Evolutionary conservation across 2,113 vertebrate genomes (phyloP), one percentile per base, ranked within the genome.

Genomic region (Tachysurus fulvidraco): DNA sequence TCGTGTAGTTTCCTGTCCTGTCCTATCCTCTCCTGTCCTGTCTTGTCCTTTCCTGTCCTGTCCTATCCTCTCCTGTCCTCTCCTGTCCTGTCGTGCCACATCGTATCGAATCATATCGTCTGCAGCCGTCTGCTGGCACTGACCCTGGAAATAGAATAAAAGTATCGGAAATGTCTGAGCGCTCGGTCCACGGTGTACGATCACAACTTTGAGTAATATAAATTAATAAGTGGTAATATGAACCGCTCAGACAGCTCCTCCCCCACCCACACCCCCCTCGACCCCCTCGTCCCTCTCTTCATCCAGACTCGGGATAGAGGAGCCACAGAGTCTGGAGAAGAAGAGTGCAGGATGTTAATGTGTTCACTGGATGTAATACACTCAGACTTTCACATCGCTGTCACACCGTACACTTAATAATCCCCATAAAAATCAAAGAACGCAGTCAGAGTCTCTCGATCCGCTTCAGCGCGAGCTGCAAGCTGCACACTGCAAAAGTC

Each of bases 281-380:
- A 7, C 46, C 46, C 90, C 91, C 85, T 87, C 88, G 88, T 90
- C 90, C 77, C 25, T 79, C 89, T 41, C 83, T 76, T 6, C 74
- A 54, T 16, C 88, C 93, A 88, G 44, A 11, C 86, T 87, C 55
- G 81, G 88, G 28, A 55, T 13, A 64, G 88, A 88, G 93, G 93
- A 96, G 94, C 91, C 94, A 93, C 54, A 82, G 85, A 93, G 93
- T 96, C 94, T 95, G 92, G 94, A 44, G 57, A 5, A 80, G 52
- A 62, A 23, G 57, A 44, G 79, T 60, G 80, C 60, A 17, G 80
- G 59, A 50, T 50, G 19, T 13, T 50, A 19, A 81, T 81, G 80
- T 65, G 41, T 17, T 82, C 80, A 65, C 41, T 50, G 3, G 10
- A 90, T 92, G 0, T 90, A 91, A 92, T 92, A 88, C 91, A 90